Conservation (phyloP, 2,113 vertebrate species). For the Tor tambroides region DNA sequence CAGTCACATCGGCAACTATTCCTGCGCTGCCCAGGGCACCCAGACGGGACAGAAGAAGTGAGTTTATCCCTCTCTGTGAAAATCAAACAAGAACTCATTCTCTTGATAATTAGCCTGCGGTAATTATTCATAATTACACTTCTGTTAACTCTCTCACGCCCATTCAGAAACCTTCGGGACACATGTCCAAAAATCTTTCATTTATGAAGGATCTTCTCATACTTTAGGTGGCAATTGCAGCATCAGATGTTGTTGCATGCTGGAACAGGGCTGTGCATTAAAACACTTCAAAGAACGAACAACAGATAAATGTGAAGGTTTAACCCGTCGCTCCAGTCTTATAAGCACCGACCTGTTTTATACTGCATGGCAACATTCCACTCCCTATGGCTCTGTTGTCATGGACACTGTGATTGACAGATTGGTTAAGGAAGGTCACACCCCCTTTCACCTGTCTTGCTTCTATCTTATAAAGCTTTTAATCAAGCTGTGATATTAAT, state of each 20-base stretch:
- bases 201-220: background rate
- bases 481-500: background rate
- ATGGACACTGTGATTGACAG: background rate
- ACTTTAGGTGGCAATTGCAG: background rate
- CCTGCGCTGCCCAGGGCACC: slow-evolving; percentile 93
- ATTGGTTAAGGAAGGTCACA: background rate
- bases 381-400: background rate
- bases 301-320: slow-evolving; percentile 38
- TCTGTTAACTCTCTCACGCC: background rate
- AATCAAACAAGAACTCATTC: background rate
- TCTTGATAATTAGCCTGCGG: background rate
- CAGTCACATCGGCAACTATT: slow-evolving; percentile 89
- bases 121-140: background rate
- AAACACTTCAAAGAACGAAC: slow-evolving; percentile 60
- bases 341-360: slow-evolving; percentile 51
- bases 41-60: slow-evolving; percentile 97
- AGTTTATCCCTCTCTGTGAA: slow-evolving; percentile 52
- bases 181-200: background rate
- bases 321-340: slow-evolving; percentile 62
- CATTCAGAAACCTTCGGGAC: background rate
- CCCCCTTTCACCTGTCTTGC: background rate
- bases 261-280: background rate
- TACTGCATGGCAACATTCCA: slow-evolving; percentile 35
- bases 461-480: background rate
- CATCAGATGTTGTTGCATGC: background rate